Base-by-base conservation (phyloP, 1,140 invertebrate genomes). In the Glomeris maerens region DNA sequence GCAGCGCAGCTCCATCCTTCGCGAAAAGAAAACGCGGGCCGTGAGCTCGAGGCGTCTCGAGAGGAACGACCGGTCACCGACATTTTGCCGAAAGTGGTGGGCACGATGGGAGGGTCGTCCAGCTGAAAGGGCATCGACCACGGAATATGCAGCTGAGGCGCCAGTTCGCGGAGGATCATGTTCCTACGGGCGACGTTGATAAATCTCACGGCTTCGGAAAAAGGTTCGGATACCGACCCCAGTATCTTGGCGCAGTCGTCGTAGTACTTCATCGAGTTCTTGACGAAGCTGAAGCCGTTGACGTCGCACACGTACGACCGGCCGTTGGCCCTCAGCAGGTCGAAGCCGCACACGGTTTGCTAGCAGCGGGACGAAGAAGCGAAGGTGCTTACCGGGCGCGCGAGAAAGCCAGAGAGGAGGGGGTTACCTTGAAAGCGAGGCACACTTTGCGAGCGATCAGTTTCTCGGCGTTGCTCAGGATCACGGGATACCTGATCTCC, bases 241-340 rank as follows among this genome's bases (percentile, higher is more conserved):
- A 99, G 70, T 51, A 99, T 98, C 68, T 95, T 94, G 3, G 94
- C 91, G 69, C 92, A 98, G 65, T 99, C 96, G 67, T 99, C 95
- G 65, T 99, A 99, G 71, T 99, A 99, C 65, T 99, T 99, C 63
- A 89, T 92, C 0, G 94, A 98, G 66, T 96, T 98, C 65, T 99
- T 99, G 4, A 99, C 96, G 71, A 99, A 99, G 64, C 91, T 97
- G 68, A 99, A 99, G 1, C 96, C 96, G 72, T 99, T 99, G 0
- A 99, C 95, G 73, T 99, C 96, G 71, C 94, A 98, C 0, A 99
- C 96, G 67, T 91, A 98, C 1, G 93, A 98, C 66, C 93, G 91
- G 21, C 94, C 94, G 73, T 94, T 96, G 20, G 94, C 93, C 63
- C 95, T 80, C 14, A 99, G 72, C 26, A 99, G 76, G 77, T 99